Base-by-base conservation (phyloP, 1,140 invertebrate species). In the Apis dorsata region DNA sequence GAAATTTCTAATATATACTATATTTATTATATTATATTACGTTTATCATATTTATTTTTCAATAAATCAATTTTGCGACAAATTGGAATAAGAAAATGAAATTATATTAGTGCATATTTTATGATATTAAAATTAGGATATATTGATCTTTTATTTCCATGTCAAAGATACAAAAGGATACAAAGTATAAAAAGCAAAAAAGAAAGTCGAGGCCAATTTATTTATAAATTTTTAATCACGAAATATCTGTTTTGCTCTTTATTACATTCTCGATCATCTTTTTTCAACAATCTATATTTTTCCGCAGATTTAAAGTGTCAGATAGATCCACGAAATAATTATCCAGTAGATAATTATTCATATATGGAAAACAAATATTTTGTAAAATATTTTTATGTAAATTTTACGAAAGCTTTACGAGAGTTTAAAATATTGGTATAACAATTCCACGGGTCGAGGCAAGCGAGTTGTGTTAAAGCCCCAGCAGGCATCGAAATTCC, bases 401-500 rank as follows among this genome's bases (percentile, higher is more conserved):
- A 44, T 44, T 44, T 44, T 24, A 15, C 2, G 13, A 53, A 70
- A 24, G 11, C 12, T 19, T 55, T 71, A 71, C 49, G 68, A 2
- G n/a, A 51, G 49, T 49, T 68, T 49, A 49, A 68, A 68, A n/a
- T 3, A 69, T 51, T n/a, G 12, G 51, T 13, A 28, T 57, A 72
- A 72, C 53, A 11, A 63, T 63, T 51, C 13, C 44, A 59, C 44
- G 57, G 57, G 13, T 57, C 28, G 19, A 44, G n/a, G 34, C 59
- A 59, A 62, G 44, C 59, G 73, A 51, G 73, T 60, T 13, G 53
- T 24, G 70, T 57, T 53, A 72, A 72, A 57, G 17, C 34, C 21
- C 21, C 71, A 2, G 34, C 13, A 21, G 73, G 44, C 73, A 62
- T 51, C 63, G 63, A 78, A 78, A 78, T 55, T 65, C 63, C 62